Base-by-base conservation (phyloP, 2,888 invertebrate species). In the Epistrophella euchroma region DNA sequence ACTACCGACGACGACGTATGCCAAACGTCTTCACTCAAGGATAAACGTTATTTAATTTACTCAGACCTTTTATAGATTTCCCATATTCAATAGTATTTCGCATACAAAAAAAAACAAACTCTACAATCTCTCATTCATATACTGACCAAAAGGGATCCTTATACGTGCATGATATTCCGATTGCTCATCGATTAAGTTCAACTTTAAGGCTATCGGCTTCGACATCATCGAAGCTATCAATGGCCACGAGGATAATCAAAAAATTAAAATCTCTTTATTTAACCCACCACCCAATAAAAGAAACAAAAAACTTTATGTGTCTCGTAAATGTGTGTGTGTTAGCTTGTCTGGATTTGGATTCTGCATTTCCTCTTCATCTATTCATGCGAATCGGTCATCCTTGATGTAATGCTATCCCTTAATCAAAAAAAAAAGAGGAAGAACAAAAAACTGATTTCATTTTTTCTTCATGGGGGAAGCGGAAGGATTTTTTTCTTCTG, bases 261-360 rank as follows among this genome's bases (percentile, higher is more conserved):
- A 91, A 91, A 91, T 91, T 91, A 91, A 91, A 91, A 92, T 91
- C 91, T 91, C 91, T 92, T 91, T 92, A 91, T 91, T 82, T 77
- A 76, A 68, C 81, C 80, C 37, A 71, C 55, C 56, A 52, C 11
- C 50, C 40, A 37, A 22, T 17, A 22, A 47, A 50, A 28, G 32
- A 22, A 64, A 43, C 9, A 37, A 25, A 22, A 72, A 72, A 52
- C n/a, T 22, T 1, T 19, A 50, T 22, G 9, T 25, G 22, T 19
- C 7, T 37, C n/a, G n/a, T n/a, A n/a, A 35, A 2, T 55, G 35
- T 56, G 32, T 32, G 55, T 32, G 45, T 45, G 45, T 28, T 11
- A 5, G 22, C n/a, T 2, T 55, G 56, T 37, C 56, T 68, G 62
- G 64, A 74, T 58, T 80, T 68, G 62, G 64, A 74, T 58, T 80